A percentile compares a stretch with the other conserved stretches of the same genome.
Evolutionary conservation across 1,140 invertebrate species (phyloP).

Genomic region (Ceratina japonica): DNA sequence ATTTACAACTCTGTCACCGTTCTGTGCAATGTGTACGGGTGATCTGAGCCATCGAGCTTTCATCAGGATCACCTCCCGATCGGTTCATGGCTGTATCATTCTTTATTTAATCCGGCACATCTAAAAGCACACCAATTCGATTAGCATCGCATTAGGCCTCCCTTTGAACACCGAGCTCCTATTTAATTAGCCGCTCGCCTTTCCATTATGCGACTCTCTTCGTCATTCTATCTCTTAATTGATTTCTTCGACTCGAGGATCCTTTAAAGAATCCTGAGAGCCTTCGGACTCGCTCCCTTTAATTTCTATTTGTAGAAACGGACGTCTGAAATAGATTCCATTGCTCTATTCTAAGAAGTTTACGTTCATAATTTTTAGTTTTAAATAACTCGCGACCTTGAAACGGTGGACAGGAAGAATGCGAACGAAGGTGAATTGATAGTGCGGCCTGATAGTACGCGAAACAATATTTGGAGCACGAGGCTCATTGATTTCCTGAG

Average conservation of each 20-base stretch:
- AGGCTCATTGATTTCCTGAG: constrained; percentile 33
- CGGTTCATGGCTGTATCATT: constrained; percentile 63
- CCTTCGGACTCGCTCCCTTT: background rate
- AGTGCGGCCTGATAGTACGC: background rate
- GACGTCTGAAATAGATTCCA: too few relatives aligned
- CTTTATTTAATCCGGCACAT: constrained; percentile 47
- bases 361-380: background rate
- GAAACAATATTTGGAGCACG: constrained; percentile 31
- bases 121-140: background rate
- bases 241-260: background rate
- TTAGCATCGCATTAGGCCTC: background rate
- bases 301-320: background rate
- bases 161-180: background rate
- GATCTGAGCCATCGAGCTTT: constrained; percentile 39
- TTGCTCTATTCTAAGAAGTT: background rate
- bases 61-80: constrained; percentile 40
- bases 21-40: constrained; percentile 53
- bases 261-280: background rate
- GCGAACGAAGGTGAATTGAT: background rate
- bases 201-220: background rate
- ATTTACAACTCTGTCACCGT: constrained; percentile 72
- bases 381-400: background rate
- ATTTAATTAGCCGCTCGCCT: background rate
- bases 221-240: background rate
- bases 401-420: background rate